Evolutionary conservation across 2,888 invertebrate genomes (phyloP).

Genomic region (Oscheius myriophilus): DNA sequence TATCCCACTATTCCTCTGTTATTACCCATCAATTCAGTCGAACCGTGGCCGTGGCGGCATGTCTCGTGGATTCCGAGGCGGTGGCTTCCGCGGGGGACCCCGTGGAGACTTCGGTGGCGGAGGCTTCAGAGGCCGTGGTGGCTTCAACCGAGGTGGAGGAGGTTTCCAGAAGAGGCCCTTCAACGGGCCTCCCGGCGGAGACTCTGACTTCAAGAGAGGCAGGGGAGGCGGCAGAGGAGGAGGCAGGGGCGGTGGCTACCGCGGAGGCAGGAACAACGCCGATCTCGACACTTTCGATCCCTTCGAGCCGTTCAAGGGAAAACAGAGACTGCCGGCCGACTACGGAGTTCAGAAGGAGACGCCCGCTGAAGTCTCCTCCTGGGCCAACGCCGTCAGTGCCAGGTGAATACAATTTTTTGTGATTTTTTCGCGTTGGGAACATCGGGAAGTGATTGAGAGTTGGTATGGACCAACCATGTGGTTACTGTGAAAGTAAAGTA

Average conservation of each 20-base stretch:
- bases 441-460: no score
- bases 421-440: no score
- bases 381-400: neutral
- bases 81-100: neutral
- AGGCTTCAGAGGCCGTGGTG: slow-evolving; percentile 9
- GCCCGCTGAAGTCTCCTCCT: neutral
- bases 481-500: no score
- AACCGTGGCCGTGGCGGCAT: slow-evolving; percentile 1
- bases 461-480: no score
- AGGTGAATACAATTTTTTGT: no score
- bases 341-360: slow-evolving; percentile 25
- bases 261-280: slow-evolving; percentile 7
- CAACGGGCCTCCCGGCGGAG: no score
- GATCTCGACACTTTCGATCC: slow-evolving; percentile 48
- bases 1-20: no score
- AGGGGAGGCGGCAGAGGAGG: slow-evolving; percentile 39
- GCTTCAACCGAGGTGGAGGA: slow-evolving; percentile 6
- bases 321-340: slow-evolving; percentile 41
- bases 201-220: slow-evolving; percentile 5
- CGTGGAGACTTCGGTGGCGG: slow-evolving; percentile 9
- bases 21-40: neutral
- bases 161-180: slow-evolving; percentile 10
- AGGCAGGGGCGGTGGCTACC: slow-evolving; percentile 33
- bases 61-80: neutral
- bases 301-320: slow-evolving; percentile 57